These are phyloP conservation scores for Eudasyphora cyanicolor DNA, from an alignment of 2,888 invertebrate species.

Conservation along the genomic window DNA sequence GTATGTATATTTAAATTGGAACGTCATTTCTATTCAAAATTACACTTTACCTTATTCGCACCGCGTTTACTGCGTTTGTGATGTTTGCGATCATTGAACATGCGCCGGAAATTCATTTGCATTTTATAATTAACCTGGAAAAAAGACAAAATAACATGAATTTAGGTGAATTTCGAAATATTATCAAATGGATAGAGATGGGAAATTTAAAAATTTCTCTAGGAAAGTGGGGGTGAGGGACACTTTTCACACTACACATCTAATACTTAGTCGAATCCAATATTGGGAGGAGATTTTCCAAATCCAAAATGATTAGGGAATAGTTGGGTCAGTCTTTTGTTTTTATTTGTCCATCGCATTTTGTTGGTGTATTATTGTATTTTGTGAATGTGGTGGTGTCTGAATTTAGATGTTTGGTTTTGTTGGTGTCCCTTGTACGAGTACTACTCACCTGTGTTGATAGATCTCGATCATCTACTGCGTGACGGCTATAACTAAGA, in stretches of 20 bases:
- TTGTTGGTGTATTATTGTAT: not conserved
- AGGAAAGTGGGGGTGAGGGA: too few species aligned
- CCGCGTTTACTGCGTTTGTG: constrained; percentile 91
- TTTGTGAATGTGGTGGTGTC: not conserved
- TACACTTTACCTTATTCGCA: constrained; percentile 85
- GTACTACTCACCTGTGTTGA: constrained; percentile 86
- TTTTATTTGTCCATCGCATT: not conserved
- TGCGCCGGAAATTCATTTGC: constrained; percentile 92
- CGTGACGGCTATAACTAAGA: constrained; percentile 94
- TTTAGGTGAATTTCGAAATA: not conserved
- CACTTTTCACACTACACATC: not conserved
- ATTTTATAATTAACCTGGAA: constrained; percentile 89
- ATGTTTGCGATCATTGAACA: constrained; percentile 92
- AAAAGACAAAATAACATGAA: not conserved
- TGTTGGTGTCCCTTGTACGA: not conserved
- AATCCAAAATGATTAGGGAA: not conserved
- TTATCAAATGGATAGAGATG: not conserved
- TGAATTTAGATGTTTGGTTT: not conserved
- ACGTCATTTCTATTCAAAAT: constrained; percentile 1
- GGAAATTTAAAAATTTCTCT: too few species aligned
- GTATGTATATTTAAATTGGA: not conserved
- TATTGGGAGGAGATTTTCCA: not conserved
- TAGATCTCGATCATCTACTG: constrained; percentile 93
- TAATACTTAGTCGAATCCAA: constrained; percentile 1
- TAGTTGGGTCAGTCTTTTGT: not conserved